Conservation (phyloP, 1,140 invertebrate genomes). For the Drosophila micromelanica region DNA sequence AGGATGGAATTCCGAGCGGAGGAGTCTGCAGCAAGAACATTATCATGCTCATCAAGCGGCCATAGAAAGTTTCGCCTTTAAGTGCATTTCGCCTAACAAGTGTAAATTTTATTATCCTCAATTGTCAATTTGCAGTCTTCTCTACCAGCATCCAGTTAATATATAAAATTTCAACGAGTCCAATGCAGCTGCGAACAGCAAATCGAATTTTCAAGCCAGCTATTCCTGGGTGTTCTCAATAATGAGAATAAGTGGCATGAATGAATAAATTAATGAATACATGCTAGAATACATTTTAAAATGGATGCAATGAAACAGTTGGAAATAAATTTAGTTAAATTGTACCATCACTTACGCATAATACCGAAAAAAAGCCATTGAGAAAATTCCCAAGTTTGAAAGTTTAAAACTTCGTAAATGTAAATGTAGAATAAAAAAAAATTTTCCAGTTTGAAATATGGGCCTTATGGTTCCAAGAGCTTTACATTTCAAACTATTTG, state of each 20-base stretch:
- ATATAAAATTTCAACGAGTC: constrained; percentile 7
- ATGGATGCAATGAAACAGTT: background rate
- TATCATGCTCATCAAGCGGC: constrained; percentile 6
- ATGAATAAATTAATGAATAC: constrained; percentile 3
- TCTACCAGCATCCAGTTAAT: constrained; percentile 5
- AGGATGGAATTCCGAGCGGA: no score
- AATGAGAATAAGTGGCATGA: constrained; percentile 1
- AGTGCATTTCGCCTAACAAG: constrained; percentile 6
- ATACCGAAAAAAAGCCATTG: no score
- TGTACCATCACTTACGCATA: no score
- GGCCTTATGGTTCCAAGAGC: no score
- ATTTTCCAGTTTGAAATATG: no score
- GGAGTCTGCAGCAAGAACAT: background rate
- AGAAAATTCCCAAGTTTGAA: no score
- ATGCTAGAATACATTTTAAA: background rate
- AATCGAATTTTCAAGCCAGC: constrained; percentile 3
- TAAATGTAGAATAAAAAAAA: no score
- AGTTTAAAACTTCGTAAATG: no score
- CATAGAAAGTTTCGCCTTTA: constrained; percentile 12
- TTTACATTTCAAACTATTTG: no score
- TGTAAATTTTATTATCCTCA: constrained; percentile 20
- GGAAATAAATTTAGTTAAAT: no score
- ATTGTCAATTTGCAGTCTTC: constrained; percentile 20
- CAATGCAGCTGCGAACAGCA: constrained; percentile 1
- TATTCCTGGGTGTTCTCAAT: background rate